phyloP scores from a whole-genome alignment of 2,888 invertebrate genomes.

The Tetragnatha montana region DNA sequence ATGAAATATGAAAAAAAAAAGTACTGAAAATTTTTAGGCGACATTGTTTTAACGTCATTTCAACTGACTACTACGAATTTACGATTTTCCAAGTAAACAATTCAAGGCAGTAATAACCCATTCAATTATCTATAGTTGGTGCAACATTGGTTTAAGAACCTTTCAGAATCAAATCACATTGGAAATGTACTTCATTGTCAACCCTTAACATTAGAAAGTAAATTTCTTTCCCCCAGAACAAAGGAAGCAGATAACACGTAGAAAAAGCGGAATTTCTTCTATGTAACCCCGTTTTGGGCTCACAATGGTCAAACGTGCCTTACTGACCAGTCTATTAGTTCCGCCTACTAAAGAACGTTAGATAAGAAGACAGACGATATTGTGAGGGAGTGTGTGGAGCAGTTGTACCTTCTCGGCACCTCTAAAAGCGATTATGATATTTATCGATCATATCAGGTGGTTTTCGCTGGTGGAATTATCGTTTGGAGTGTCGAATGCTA shows the following conservation, averaged over 20 bases:
- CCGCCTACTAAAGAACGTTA: neutral
- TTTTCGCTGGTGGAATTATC: neutral
- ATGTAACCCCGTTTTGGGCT: neutral
- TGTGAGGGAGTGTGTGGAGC: neutral
- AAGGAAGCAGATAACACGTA: neutral
- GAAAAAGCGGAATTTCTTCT: neutral
- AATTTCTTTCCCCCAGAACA: neutral
- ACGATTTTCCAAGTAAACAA: no score
- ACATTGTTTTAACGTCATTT: no score
- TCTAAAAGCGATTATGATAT: neutral
- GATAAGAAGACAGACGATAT: neutral
- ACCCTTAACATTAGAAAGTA: neutral
- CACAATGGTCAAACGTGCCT: slow-evolving; percentile 1
- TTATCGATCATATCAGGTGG: neutral
- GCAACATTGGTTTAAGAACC: neutral
- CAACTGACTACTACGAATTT: no score
- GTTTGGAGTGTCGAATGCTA: neutral
- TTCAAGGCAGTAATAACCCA: neutral
- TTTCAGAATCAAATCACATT: neutral
- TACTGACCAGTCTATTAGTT: neutral
- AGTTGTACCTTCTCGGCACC: neutral
- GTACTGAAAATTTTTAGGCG: no score
- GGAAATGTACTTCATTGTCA: neutral
- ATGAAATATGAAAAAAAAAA: no score
- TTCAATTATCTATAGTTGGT: neutral